Conservation (phyloP, 2,113 vertebrate species). For the Sisor rabdophorus region DNA sequence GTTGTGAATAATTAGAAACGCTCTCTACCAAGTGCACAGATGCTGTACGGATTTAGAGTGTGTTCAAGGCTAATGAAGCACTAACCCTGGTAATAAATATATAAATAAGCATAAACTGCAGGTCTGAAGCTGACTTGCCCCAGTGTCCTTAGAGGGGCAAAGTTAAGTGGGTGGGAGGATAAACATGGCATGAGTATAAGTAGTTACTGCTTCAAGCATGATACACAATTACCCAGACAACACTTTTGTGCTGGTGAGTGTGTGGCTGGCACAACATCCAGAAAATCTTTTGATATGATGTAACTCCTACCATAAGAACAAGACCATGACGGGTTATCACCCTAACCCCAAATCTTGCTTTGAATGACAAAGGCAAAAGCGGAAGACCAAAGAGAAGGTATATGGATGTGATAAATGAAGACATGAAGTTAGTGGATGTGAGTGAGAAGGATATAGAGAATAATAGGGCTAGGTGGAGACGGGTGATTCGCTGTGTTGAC, state of each 20-base stretch:
- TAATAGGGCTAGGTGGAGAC: too few species aligned
- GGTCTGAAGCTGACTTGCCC: not conserved
- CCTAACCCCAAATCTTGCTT: not conserved
- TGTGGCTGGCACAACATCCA: not conserved
- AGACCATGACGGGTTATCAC: not conserved
- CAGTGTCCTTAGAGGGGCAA: not conserved
- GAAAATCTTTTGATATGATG: not conserved
- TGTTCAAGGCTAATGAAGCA: conserved; percentile 13
- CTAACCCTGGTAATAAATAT: conserved; percentile 13
- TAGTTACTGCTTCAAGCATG: not conserved
- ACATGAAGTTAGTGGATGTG: too few species aligned
- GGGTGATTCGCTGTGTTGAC: too few species aligned
- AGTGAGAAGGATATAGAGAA: too few species aligned
- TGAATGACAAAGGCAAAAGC: too few species aligned
- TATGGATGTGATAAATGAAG: too few species aligned
- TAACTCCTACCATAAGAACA: not conserved
- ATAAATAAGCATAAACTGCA: conserved; percentile 22
- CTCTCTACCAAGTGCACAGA: not conserved
- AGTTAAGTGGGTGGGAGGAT: not conserved
- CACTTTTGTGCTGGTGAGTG: not conserved
- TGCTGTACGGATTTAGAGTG: not conserved
- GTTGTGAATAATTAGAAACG: not conserved
- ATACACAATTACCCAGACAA: conserved; percentile 16
- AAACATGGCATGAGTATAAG: conserved; percentile 6
- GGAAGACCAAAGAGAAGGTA: too few species aligned